Evolutionary conservation across 2,888 invertebrate species (phyloP).

Genomic region (Caenorhabditis doughertyi): DNA sequence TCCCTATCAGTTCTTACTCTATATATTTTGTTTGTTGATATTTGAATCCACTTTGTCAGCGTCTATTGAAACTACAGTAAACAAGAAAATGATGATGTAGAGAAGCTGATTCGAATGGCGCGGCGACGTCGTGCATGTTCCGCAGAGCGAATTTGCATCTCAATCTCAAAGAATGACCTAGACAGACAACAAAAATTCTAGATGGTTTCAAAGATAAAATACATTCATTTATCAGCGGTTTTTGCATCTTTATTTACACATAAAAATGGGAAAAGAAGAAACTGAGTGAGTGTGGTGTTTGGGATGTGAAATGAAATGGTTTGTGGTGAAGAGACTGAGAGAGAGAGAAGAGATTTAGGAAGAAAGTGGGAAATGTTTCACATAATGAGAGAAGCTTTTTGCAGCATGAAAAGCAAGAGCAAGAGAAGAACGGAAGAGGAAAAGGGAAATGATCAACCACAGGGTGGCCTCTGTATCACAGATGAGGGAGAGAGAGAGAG

Average conservation of each 20-base stretch:
- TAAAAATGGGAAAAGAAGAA: slow-evolving; percentile 18
- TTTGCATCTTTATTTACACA: slow-evolving; percentile 58
- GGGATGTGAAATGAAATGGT: slow-evolving; percentile 18
- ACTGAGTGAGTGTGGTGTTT: background rate
- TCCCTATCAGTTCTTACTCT: no score
- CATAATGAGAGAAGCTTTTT: slow-evolving; percentile 11
- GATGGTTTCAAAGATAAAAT: slow-evolving; percentile 4
- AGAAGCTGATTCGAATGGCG: background rate
- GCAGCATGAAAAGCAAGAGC: slow-evolving; percentile 8
- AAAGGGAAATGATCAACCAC: slow-evolving; percentile 28
- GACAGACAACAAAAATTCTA: background rate
- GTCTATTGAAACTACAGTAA: no score
- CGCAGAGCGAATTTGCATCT: slow-evolving; percentile 10
- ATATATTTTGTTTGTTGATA: no score
- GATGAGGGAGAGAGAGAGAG: slow-evolving; percentile 18
- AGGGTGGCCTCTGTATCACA: slow-evolving; percentile 48
- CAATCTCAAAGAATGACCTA: background rate
- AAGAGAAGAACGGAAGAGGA: slow-evolving; percentile 35
- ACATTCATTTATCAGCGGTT: slow-evolving; percentile 25
- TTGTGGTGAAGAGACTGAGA: slow-evolving; percentile 10
- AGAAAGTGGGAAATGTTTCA: slow-evolving; percentile 3
- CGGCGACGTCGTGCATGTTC: slow-evolving; percentile 1
- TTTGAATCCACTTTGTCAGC: no score
- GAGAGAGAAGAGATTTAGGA: slow-evolving; percentile 6
- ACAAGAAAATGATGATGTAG: no score